Base-by-base conservation (phyloP, 2,888 invertebrate genomes). In the Odontocerum albicorne region DNA sequence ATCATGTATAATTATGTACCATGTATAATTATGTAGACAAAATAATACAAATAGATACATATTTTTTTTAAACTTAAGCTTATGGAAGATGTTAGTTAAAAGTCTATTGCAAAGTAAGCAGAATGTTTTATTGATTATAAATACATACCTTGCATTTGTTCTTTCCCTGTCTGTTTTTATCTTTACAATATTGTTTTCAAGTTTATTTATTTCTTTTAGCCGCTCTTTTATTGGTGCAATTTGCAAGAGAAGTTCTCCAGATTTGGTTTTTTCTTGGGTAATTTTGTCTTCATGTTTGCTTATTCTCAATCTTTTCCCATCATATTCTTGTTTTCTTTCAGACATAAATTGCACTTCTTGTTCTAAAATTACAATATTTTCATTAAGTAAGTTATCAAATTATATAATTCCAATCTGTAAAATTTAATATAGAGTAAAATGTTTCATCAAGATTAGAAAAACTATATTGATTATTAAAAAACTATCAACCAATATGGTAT, bases 261-360 rank as follows among this genome's bases (percentile, higher is more conserved):
- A 74, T 65, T 84, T 82, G 1, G 80, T 72, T 65, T 86, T 81
- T 10, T 82, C 70, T 55, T 83, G 79, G 21, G 77, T 77, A 40
- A 83, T 75, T 62, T 82, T 82, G n/a, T 85, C 79, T 63, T 82
- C 79, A 7, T 85, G 78, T 52, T 82, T 81, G 1, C 79, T 72
- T 6, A 82, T 71, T 55, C 75, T 74, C 12, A 82, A 62, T 57
- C 81, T 80, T 66, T 84, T 84, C 43, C 75, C 77, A 62, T 85
- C 83, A 39, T 84, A 78, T 63, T 83, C 82, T 36, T 77, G 72
- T 64, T 87, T 86, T 31, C 80, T 76, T 52, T 82, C 80, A 56
- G 75, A 71, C 54, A 81, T 70, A 50, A 72, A 70, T 36, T 74
- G 72, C 21, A 85, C 75, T 64, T 80, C 74, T 45, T 74, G 71